Base-by-base conservation (phyloP, 2,797 vertebrate species). In the Botia almorhae region DNA sequence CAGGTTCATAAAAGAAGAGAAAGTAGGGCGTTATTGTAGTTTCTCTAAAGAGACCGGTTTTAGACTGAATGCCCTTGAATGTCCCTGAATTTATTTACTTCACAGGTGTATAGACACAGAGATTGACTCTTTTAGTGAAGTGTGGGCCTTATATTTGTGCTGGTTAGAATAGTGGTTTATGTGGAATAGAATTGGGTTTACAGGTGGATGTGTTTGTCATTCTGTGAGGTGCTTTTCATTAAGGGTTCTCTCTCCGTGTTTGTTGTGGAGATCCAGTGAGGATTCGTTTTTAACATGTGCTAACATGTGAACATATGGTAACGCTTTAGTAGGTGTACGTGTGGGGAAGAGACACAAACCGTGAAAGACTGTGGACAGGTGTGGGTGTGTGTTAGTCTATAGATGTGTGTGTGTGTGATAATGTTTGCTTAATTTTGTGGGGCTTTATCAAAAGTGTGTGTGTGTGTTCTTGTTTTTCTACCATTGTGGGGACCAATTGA, bases 391-490 rank as follows among this genome's bases (percentile, higher is more conserved):
- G 67, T 39, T 43, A 58, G 61, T 64, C 56, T 71, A 43, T 78
- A 13, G 13, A 46, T 55, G 39, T 26, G 11, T 61, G 53, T 33
- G n/a, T 51, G 17, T 69, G 58, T 21, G 46, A 39, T 12, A 58
- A 75, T 71, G 78, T 69, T 79, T 80, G 51, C 74, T 74, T 79
- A 65, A 29, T 71, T 74, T 51, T 80, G 60, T 74, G 36, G 48
- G 21, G 36, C 43, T 63, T 71, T 51, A 26, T 78, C 11, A 51
- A 56, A 67, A 48, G 33, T 39, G 16, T 39, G 33, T 39, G 13
- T 51, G 50, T 53, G 50, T 10, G 43, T 46, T 46, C 43, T 46
- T 46, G 43, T 10, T 46, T 46, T 46, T 46, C 17, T 46, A 10
- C 43, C 8, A 46, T 10, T 46, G 43, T 46, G 10, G 8, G 43